Evolutionary conservation across 1,140 invertebrate species (phyloP), one percentile per base, ranked within the genome.

Genomic region (Chrysopa pallens): DNA sequence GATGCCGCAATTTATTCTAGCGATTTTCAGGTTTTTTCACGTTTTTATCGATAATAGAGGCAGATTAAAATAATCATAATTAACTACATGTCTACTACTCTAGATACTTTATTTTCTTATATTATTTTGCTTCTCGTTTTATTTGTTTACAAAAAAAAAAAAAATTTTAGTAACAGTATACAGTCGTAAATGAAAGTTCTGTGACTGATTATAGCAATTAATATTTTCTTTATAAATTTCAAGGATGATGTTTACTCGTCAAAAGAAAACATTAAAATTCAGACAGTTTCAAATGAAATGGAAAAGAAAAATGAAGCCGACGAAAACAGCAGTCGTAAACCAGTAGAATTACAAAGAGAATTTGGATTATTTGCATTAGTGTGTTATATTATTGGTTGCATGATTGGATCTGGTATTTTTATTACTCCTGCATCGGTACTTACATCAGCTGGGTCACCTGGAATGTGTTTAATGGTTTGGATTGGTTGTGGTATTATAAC

Each of bases 381-480:
- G 29, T 79, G 72, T 57, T 69, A 83, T 42, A 82, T 84, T 42
- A 66, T 83, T 1, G 76, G 79, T 33, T 79, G 81, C 33, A 83
- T 84, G 80, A 83, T 84, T 48, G 80, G 84, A 36, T 85, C 83
- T 15, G 85, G 85, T 17, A 90, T 91, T 39, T 91, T 91, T 53
- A 74, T 91, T 1, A 83, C 83, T 1, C 84, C 86, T 1, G 72
- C 80, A 31, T 78, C 76, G 17, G 80, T 86, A 2, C 59, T 89
- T 3, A 56, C 74, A 46, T 67, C 77, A 50, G 75, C 82, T 1
- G 82, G 82, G 11, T 87, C 83, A 13, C 72, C 88, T 1, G 83
- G 75, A 5, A 57, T 84, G 36, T 80, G 81, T 47, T 61, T 91
- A 1, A 61, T 88, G 11, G 67, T 89, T 17, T 90, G 86, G 85